A percentile compares a stretch with the other conserved stretches of the same genome.
Conservation (phyloP, 2,797 vertebrate genomes). For the Micromesistius poutassou region DNA sequence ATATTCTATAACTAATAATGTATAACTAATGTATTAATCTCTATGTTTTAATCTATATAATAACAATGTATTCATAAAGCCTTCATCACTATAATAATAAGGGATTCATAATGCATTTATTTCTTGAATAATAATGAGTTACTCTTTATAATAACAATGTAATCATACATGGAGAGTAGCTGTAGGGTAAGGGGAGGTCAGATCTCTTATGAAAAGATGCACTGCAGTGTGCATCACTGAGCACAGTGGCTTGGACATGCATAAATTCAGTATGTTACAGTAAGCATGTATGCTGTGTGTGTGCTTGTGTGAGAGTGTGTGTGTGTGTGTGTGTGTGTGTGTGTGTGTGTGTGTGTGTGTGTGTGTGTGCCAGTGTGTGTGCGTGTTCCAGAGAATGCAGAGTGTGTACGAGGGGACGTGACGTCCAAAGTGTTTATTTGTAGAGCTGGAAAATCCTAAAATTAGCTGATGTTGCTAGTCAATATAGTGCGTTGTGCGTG, state of each 20-base stretch:
- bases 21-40: neutral
- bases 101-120: too few species aligned
- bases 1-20: neutral
- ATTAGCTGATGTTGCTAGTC: conserved; percentile 76
- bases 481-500: conserved; percentile 56
- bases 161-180: too few species aligned
- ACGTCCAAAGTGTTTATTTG: conserved; percentile 68
- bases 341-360: conserved; percentile 17
- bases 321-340: conserved; percentile 16
- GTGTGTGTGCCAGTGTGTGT: conserved; percentile 28
- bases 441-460: conserved; percentile 74
- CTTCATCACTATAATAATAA: too few species aligned
- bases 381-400: conserved; percentile 40
- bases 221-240: neutral
- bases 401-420: conserved; percentile 37
- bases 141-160: too few species aligned
- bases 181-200: too few species aligned
- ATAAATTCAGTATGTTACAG: neutral
- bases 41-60: neutral
- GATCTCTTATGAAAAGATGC: conserved; percentile 39
- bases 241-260: too few species aligned
- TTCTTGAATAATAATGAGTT: too few species aligned
- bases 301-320: neutral
- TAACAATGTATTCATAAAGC: too few species aligned
- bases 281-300: neutral